phyloP scores from a whole-genome alignment of 2,113 vertebrate species.

The Phaethon lepturus region DNA sequence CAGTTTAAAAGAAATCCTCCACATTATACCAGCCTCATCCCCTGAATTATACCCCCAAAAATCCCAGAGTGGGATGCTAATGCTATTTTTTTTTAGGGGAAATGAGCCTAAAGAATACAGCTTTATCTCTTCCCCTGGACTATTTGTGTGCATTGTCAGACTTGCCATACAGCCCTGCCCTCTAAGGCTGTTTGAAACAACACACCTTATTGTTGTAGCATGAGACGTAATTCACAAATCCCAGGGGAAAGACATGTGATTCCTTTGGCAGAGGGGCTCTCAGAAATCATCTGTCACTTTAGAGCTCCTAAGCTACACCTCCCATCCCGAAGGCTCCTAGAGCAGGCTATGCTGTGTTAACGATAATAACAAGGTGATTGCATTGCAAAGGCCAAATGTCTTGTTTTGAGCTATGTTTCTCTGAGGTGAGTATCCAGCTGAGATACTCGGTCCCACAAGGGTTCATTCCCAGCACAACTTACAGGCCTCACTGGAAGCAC shows the following conservation, averaged over 20 bases:
- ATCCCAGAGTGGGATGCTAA: not conserved
- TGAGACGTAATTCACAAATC: not conserved
- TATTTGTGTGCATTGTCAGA: not conserved
- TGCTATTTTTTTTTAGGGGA: not conserved
- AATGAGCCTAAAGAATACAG: not conserved
- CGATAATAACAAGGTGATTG: conserved; percentile 29
- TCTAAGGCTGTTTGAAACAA: not conserved
- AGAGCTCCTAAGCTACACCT: not conserved
- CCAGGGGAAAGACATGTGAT: not conserved
- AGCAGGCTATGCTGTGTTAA: conserved; percentile 23
- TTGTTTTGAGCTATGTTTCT: conserved; percentile 68
- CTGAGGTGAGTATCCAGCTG: conserved; percentile 62
- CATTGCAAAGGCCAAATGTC: conserved; percentile 24
- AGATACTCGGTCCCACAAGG: not conserved
- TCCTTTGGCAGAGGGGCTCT: not conserved
- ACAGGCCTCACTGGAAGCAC: not conserved
- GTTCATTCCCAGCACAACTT: conserved; percentile 4
- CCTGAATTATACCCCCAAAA: not conserved
- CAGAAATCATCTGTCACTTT: not conserved
- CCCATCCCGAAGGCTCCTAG: not conserved
- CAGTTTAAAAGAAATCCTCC: not conserved
- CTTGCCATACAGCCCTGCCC: not conserved
- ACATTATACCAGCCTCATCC: not conserved
- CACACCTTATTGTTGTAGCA: not conserved
- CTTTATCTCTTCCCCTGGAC: not conserved